Percentiles rank a stretch among this genome's conserved stretches.
phyloP scores from a whole-genome alignment of 2,797 vertebrate genomes.

The Australoheros facetus region DNA sequence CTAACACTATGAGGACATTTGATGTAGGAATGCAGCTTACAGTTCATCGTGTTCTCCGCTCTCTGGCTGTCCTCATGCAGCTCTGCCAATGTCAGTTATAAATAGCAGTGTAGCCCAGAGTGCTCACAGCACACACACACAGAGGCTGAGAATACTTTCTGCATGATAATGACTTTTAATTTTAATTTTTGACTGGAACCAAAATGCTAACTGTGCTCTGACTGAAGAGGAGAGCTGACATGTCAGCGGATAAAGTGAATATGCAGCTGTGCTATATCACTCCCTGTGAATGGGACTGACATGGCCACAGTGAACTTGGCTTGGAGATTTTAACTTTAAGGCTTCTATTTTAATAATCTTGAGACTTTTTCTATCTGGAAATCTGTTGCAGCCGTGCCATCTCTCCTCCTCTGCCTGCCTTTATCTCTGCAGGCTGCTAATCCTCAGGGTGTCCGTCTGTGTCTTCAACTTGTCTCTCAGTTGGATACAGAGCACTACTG shows the following conservation, averaged over 20 bases:
- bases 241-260: not conserved
- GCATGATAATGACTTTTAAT: constrained; percentile 32
- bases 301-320: constrained; percentile 24
- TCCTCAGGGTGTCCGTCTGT: constrained; percentile 20
- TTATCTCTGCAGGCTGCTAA: constrained; percentile 34
- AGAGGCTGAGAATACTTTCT: constrained; percentile 15
- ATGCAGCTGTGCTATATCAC: not conserved
- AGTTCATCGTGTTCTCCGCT: constrained; percentile 8
- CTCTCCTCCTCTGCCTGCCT: constrained; percentile 20
- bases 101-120: constrained; percentile 62
- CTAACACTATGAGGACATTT: not conserved
- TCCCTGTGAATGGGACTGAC: not conserved
- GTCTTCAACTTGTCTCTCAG: constrained; percentile 34
- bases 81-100: constrained; percentile 71
- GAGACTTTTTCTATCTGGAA: not conserved
- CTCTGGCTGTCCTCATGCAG: constrained; percentile 53
- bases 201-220: not conserved
- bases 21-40: not conserved
- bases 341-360: constrained; percentile 35
- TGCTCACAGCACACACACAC: constrained; percentile 30
- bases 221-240: not conserved
- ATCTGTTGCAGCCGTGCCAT: constrained; percentile 26
- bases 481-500: constrained; percentile 38
- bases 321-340: constrained; percentile 38
- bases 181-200: constrained; percentile 17